phyloP scores from a whole-genome alignment of 1,140 invertebrate genomes.

The Heterodera schachtii region DNA sequence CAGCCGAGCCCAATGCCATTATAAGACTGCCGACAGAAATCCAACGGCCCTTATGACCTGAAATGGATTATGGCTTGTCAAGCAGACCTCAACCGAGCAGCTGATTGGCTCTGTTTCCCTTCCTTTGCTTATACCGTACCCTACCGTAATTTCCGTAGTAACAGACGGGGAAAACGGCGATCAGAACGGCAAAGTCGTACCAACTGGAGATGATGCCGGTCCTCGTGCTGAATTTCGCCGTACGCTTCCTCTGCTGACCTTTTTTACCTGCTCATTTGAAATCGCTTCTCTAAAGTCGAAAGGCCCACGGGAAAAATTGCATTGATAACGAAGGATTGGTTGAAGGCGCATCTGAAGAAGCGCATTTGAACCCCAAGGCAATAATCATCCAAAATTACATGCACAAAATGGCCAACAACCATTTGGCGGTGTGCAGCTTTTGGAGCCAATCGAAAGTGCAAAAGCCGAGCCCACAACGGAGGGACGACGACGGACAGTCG shows the following conservation, averaged over 20 bases:
- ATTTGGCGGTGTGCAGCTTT: constrained; percentile 62
- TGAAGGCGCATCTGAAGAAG: constrained; percentile 51
- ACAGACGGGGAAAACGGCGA: constrained; percentile 65
- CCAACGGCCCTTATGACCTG: constrained; percentile 64
- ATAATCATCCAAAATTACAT: constrained; percentile 26
- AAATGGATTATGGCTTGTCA: constrained; percentile 16
- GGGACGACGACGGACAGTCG: neutral
- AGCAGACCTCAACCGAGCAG: neutral
- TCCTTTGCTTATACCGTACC: neutral
- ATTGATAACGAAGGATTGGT: constrained; percentile 62
- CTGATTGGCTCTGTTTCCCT: neutral
- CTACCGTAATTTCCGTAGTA: constrained; percentile 63
- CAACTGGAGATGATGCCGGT: constrained; percentile 66
- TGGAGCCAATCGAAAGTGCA: constrained; percentile 65
- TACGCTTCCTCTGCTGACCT: neutral
- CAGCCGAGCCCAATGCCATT: constrained; percentile 62
- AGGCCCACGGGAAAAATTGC: constrained; percentile 64
- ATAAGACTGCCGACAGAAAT: constrained; percentile 60
- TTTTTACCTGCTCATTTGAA: constrained; percentile 64
- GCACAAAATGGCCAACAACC: constrained; percentile 60
- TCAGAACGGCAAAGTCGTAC: constrained; percentile 64
- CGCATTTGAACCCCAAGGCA: neutral
- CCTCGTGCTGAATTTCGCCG: constrained; percentile 56
- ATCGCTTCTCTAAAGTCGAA: constrained; percentile 62
- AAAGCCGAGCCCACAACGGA: constrained; percentile 56